Conservation (phyloP, 2,888 invertebrate genomes). For the Temnothorax rugatulus region DNA sequence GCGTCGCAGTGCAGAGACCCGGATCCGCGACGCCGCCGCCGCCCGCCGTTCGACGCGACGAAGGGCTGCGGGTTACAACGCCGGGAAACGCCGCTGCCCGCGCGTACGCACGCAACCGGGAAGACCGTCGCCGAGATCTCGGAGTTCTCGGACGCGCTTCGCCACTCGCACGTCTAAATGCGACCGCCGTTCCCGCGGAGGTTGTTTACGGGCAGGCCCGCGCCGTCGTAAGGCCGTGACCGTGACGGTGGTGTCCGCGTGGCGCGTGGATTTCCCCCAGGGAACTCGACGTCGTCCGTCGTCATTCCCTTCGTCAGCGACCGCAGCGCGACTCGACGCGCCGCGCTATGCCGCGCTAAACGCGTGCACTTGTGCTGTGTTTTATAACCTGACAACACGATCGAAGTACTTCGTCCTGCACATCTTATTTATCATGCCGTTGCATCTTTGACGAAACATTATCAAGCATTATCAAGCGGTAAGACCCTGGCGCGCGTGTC, state of each 20-base stretch:
- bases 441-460: constrained; percentile 76
- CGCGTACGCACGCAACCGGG: neutral
- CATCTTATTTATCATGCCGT: constrained; percentile 73
- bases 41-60: constrained; percentile 1
- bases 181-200: constrained; percentile 55
- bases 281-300: constrained; percentile 55
- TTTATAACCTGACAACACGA: constrained; percentile 78
- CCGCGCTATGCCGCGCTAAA: constrained; percentile 65
- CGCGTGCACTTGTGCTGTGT: constrained; percentile 62
- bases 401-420: constrained; percentile 51
- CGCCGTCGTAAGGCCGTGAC: constrained; percentile 34
- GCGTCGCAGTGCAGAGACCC: constrained; percentile 29
- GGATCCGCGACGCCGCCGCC: constrained; percentile 19
- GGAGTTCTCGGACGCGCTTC: neutral
- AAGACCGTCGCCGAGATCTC: neutral
- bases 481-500: constrained; percentile 31
- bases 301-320: constrained; percentile 59
- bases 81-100: neutral
- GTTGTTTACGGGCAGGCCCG: constrained; percentile 71
- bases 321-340: constrained; percentile 53
- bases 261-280: constrained; percentile 52
- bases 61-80: too few relatives aligned
- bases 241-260: constrained; percentile 21
- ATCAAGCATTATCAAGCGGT: constrained; percentile 63
- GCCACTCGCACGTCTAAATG: neutral